phyloP scores from a whole-genome alignment of 1,140 invertebrate genomes.

The Augochlora pura region DNA sequence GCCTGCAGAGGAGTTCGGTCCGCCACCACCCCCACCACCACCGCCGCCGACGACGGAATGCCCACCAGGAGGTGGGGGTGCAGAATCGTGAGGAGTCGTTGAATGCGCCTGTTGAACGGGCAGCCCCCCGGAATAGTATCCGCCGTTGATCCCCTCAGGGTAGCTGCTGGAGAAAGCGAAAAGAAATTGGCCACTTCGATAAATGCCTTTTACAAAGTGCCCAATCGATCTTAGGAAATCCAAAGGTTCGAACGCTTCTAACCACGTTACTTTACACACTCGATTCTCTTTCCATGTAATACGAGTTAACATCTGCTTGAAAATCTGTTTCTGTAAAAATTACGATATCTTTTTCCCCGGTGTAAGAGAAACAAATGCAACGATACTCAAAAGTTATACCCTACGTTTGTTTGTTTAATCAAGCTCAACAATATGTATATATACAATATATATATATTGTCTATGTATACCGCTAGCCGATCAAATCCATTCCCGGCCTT shows the following conservation, averaged over 20 bases:
- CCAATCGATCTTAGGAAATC: slow-evolving; percentile 62
- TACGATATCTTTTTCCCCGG: slow-evolving; percentile 69
- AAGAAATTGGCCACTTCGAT: slow-evolving; percentile 74
- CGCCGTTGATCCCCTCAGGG: slow-evolving; percentile 85
- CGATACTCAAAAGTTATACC: slow-evolving; percentile 57
- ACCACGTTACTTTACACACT: slow-evolving; percentile 60
- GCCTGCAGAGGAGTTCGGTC: slow-evolving; percentile 71
- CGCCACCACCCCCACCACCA: slow-evolving; percentile 70
- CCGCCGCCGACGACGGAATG: slow-evolving; percentile 76
- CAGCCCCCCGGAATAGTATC: slow-evolving; percentile 86
- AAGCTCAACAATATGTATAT: slow-evolving; percentile 34
- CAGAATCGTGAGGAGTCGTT: slow-evolving; percentile 87
- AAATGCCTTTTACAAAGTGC: slow-evolving; percentile 64
- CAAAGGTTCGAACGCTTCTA: slow-evolving; percentile 60
- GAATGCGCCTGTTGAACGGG: slow-evolving; percentile 88
- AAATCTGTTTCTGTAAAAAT: slow-evolving; percentile 76
- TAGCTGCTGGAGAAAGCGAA: slow-evolving; percentile 79
- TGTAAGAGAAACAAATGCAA: slow-evolving; percentile 62
- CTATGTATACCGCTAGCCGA: no score
- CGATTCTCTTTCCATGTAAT: slow-evolving; percentile 62
- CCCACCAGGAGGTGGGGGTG: slow-evolving; percentile 82
- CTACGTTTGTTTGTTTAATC: slow-evolving; percentile 42
- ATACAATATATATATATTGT: neutral
- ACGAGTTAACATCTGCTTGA: slow-evolving; percentile 73
- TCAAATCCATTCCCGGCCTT: no score